phyloP scores from a whole-genome alignment of 2,797 vertebrate species.

The Acanthopagrus latus region DNA sequence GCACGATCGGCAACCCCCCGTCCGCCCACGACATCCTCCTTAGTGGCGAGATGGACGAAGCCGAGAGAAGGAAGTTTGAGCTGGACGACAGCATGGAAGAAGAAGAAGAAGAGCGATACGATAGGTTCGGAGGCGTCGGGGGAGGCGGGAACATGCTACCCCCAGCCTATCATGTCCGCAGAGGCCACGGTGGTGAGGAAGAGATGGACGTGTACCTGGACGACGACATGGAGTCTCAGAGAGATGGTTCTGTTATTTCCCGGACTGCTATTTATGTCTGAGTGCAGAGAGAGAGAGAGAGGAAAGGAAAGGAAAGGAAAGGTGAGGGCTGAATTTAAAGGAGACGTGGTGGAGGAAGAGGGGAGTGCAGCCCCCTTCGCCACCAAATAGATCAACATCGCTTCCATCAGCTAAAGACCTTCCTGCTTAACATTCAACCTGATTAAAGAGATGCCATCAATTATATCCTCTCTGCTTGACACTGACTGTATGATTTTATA shows the following conservation, averaged over 20 bases:
- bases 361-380: slow-evolving; percentile 13
- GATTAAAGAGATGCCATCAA: slow-evolving; percentile 46
- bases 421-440: slow-evolving; percentile 54
- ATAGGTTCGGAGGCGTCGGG: slow-evolving; percentile 70
- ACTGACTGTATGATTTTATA: slow-evolving; percentile 27
- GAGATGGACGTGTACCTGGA: slow-evolving; percentile 80
- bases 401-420: slow-evolving; percentile 62
- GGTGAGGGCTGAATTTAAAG: slow-evolving; percentile 30
- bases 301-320: background rate
- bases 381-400: slow-evolving; percentile 37
- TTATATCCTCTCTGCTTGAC: slow-evolving; percentile 47
- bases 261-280: slow-evolving; percentile 91
- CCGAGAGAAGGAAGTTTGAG: slow-evolving; percentile 83
- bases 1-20: slow-evolving; percentile 34
- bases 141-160: slow-evolving; percentile 59
- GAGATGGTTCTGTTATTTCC: slow-evolving; percentile 93
- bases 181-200: slow-evolving; percentile 52
- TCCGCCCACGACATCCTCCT: slow-evolving; percentile 82
- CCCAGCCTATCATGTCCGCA: slow-evolving; percentile 75
- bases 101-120: slow-evolving; percentile 84
- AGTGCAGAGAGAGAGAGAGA: slow-evolving; percentile 4
- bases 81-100: slow-evolving; percentile 85
- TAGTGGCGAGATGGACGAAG: slow-evolving; percentile 78
- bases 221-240: slow-evolving; percentile 93
- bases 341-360: slow-evolving; percentile 37